Conservation (phyloP, 2,113 vertebrate genomes). For the Cisticola juncidis region DNA sequence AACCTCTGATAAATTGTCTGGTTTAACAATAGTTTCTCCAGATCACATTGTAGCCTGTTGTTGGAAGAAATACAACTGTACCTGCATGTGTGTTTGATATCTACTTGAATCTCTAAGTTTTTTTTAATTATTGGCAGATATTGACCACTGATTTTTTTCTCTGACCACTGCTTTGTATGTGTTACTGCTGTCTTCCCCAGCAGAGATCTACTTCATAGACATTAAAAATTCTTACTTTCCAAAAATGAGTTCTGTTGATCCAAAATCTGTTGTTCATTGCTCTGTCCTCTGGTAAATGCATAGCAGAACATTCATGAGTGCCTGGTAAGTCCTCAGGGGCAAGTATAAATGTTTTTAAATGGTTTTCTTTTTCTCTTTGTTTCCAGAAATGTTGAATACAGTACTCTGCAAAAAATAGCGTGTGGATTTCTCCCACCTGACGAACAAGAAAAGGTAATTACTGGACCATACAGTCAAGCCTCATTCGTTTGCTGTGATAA, state of each 20-base stretch:
- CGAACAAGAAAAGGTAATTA: constrained; percentile 75
- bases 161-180: not conserved
- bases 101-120: not conserved
- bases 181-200: not conserved
- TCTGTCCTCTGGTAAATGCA: not conserved
- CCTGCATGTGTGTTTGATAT: not conserved
- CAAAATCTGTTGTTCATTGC: not conserved
- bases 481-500: constrained; percentile 16
- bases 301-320: not conserved
- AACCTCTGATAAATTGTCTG: not conserved
- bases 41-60: not conserved
- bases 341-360: not conserved
- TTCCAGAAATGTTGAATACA: constrained; percentile 72
- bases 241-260: not conserved
- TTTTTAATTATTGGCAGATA: not conserved
- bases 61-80: not conserved
- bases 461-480: not conserved
- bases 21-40: not conserved
- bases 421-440: constrained; percentile 71
- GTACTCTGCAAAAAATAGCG: constrained; percentile 32
- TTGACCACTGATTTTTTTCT: not conserved
- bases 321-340: not conserved
- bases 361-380: not conserved
- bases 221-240: not conserved
- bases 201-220: not conserved